These are phyloP conservation scores for Lasiurus borealis DNA, from an alignment of 2,113 vertebrate genomes.

Conservation along the genomic window DNA sequence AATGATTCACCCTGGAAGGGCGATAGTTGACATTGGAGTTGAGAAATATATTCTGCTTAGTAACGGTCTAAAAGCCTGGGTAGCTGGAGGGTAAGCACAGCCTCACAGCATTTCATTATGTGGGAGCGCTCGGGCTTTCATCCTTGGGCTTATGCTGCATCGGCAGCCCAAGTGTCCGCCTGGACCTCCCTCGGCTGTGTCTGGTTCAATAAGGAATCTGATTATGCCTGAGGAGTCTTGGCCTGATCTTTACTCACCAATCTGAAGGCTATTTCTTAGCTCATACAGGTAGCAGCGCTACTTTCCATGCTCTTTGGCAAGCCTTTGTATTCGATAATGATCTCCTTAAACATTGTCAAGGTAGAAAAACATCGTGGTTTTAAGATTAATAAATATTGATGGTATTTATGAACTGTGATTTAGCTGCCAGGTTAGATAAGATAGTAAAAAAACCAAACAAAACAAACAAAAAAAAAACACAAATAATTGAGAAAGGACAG, in stretches of 20 bases:
- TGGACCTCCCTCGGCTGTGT: fast-evolving
- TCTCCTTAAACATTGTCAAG: not conserved
- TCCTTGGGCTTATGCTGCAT: not conserved
- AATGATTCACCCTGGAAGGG: not conserved
- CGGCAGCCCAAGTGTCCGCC: not conserved
- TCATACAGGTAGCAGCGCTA: fast-evolving
- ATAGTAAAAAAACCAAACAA: not conserved
- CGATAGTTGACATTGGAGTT: not conserved
- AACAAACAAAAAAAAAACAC: not conserved
- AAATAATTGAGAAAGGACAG: not conserved
- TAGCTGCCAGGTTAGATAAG: not conserved
- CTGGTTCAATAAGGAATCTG: not conserved
- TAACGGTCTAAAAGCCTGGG: not conserved
- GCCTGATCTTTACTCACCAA: not conserved
- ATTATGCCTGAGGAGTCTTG: not conserved
- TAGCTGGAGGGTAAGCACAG: not conserved
- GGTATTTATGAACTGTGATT: not conserved
- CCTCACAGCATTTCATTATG: not conserved
- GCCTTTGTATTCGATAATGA: not conserved
- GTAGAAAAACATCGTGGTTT: not conserved
- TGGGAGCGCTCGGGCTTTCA: not conserved
- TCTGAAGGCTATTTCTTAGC: not conserved
- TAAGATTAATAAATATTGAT: not conserved
- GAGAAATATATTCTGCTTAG: not conserved
- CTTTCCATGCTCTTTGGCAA: not conserved